These are phyloP conservation scores for Octonoba sinensis DNA, from an alignment of 2,888 invertebrate species.

Conservation along the genomic window DNA sequence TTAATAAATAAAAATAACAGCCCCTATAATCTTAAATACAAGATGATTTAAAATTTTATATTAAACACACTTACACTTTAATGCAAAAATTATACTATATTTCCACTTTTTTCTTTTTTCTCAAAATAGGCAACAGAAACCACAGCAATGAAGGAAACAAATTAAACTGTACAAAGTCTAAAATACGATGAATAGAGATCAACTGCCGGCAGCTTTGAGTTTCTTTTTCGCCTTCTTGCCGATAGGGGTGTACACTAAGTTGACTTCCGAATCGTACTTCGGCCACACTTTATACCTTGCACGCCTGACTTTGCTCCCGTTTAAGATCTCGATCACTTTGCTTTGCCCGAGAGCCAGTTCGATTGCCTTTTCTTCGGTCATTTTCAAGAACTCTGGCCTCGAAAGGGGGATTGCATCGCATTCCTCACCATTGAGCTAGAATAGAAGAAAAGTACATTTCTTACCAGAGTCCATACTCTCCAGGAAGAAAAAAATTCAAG, in stretches of 20 bases:
- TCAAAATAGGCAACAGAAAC: too few species aligned
- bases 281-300: slow-evolving; percentile 28
- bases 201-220: neutral
- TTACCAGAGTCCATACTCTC: too few species aligned
- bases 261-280: slow-evolving; percentile 47
- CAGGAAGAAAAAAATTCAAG: too few species aligned
- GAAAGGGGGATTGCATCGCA: slow-evolving; percentile 22
- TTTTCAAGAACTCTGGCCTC: slow-evolving; percentile 19
- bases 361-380: slow-evolving; percentile 42
- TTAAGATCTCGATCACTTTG: slow-evolving; percentile 26
- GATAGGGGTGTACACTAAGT: slow-evolving; percentile 25
- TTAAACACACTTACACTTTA: too few species aligned
- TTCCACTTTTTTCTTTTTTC: too few species aligned
- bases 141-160: too few species aligned
- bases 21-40: too few species aligned
- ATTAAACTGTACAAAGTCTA: too few species aligned
- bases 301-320: slow-evolving; percentile 26
- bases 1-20: too few species aligned
- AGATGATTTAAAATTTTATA: too few species aligned
- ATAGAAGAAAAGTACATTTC: neutral
- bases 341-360: slow-evolving; percentile 15
- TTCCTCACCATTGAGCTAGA: slow-evolving; percentile 50
- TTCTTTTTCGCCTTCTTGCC: slow-evolving; percentile 36
- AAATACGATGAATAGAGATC: too few species aligned
- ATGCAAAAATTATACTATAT: too few species aligned